Evolutionary conservation across 2,113 vertebrate species (phyloP), one percentile per base, ranked within the genome.

Genomic region (Sarotherodon lohbergeri): DNA sequence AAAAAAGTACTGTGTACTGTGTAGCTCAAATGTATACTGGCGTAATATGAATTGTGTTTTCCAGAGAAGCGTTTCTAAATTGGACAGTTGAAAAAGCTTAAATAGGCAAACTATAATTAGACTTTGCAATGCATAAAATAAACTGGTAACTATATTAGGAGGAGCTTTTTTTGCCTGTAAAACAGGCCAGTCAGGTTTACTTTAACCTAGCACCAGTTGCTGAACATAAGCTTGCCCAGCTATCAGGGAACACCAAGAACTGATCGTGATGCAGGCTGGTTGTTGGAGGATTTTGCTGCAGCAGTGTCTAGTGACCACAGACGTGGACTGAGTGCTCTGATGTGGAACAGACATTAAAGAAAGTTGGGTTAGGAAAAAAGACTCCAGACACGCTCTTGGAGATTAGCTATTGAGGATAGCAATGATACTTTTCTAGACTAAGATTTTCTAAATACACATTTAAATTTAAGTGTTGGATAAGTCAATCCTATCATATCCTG

Each of bases 401-500:
- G 71, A 76, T 27, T 48, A 76, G 71, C 71, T 48, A 17, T 19
- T 29, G 39, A 68, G 36, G 3, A 73, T 27, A 17, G 14, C 68
- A 73, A 43, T 46, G 66, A 29, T 10, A 4, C 24, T 27, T 22
- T 29, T 76, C 24, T 29, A 76, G 3, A 76, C 43, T 76, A 50
- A 29, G 9, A 48, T 78, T 29, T 78, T 19, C 16, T 17, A 19
- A 78, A n/a, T 78, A 27, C 6, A 7, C 24, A 32, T 50, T 76
- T 50, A 76, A 76, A 29, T 48, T 14, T 3, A 73, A 27, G 41
- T 48, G 24, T 50, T 78, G 71, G 43, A 50, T 50, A 48, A 48
- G 41, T 73, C 68, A 73, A 29, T 76, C 22, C 27, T 73, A 16
- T 88, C 84, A 24, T 66, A 55, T 52, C n/a, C 2, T 76, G 48